phyloP scores from a whole-genome alignment of 1,140 invertebrate species.

The Mesaphorura yosii region DNA sequence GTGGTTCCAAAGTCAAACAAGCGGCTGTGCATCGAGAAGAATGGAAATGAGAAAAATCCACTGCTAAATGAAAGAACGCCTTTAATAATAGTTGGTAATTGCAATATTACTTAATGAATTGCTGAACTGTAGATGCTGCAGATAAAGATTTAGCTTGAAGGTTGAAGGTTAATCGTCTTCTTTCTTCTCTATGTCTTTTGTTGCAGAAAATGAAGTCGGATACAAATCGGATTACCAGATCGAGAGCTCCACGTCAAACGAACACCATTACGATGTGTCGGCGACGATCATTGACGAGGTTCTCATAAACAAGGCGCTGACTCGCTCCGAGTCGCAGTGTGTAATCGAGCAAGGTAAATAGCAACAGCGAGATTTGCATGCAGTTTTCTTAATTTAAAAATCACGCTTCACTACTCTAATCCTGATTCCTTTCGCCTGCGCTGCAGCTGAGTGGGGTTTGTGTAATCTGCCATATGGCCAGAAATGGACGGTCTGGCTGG shows the following conservation, averaged over 20 bases:
- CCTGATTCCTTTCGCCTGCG: too few species aligned
- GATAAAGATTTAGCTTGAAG: too few species aligned
- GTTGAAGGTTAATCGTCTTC: too few species aligned
- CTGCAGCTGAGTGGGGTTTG: conserved; percentile 5
- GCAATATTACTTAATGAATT: not conserved
- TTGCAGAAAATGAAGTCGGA: too few species aligned
- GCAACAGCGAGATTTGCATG: too few species aligned
- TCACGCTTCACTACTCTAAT: too few species aligned
- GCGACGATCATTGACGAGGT: not conserved
- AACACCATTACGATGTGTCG: not conserved
- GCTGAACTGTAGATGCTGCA: too few species aligned
- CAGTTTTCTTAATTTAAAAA: too few species aligned
- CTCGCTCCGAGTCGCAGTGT: conserved; percentile 1
- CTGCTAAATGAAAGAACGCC: not conserved
- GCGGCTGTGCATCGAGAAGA: too few species aligned
- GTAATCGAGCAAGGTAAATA: not conserved
- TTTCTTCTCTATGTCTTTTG: too few species aligned
- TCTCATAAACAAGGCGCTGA: conserved; percentile 9
- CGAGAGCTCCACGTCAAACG: not conserved
- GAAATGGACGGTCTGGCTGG: conserved; percentile 37
- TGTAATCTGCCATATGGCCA: conserved; percentile 1
- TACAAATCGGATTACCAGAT: too few species aligned
- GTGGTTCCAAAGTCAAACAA: too few species aligned
- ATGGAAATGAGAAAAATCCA: not conserved
- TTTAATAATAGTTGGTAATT: not conserved